Percentiles rank a stretch among this genome's conserved stretches.
Conservation (phyloP, 2,113 vertebrate genomes). For the Oryzias woworae region DNA sequence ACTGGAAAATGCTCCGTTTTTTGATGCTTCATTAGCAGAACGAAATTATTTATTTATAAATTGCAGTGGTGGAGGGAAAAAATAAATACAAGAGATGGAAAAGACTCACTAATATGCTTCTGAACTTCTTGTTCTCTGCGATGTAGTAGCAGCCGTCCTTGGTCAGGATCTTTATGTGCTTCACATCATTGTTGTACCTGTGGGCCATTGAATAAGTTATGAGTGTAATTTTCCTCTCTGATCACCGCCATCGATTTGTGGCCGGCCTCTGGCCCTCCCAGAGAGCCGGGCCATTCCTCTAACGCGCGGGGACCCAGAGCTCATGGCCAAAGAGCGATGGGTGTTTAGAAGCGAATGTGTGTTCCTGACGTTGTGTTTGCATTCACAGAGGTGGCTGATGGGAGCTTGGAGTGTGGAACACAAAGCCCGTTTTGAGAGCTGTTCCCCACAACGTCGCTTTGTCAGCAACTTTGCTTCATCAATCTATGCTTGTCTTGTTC, state of each 20-base stretch:
- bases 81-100: slow-evolving; percentile 28
- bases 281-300: slow-evolving; percentile 71
- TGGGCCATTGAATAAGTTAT: slow-evolving; percentile 89
- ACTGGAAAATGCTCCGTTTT: slow-evolving; percentile 55
- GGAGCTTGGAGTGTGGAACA: not conserved
- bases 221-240: slow-evolving; percentile 90
- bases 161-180: slow-evolving; percentile 99
- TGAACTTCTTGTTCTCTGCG: slow-evolving; percentile 97
- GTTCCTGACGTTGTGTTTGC: slow-evolving; percentile 43
- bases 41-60: slow-evolving; percentile 62
- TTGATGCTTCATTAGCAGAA: slow-evolving; percentile 63
- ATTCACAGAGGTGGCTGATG: slow-evolving; percentile 67
- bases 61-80: slow-evolving; percentile 49
- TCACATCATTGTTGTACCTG: slow-evolving; percentile 99
- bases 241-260: slow-evolving; percentile 89
- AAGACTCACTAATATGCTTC: slow-evolving; percentile 92
- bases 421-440: not conserved
- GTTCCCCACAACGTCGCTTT: slow-evolving; percentile 2
- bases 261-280: slow-evolving; percentile 68
- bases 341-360: slow-evolving; percentile 31
- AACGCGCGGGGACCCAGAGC: slow-evolving; percentile 76
- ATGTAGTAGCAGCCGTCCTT: slow-evolving; percentile 94
- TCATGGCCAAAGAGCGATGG: slow-evolving; percentile 80
- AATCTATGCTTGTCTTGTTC: not conserved
- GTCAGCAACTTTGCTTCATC: not conserved